Evolutionary conservation across 2,888 invertebrate genomes (phyloP).

Genomic region (Ichneumoninae sp.): DNA sequence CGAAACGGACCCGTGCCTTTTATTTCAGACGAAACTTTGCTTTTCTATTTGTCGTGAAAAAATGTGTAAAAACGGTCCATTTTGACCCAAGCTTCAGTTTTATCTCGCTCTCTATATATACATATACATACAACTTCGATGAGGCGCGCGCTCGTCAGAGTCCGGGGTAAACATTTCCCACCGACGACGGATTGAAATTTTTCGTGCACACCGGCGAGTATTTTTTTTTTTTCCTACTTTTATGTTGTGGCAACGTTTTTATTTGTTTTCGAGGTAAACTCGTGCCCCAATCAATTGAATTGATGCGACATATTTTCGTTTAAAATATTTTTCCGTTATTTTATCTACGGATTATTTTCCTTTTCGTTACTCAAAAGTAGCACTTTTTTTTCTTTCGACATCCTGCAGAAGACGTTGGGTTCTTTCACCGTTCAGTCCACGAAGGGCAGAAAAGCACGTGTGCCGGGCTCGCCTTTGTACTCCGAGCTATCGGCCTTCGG

Average conservation of each 20-base stretch:
- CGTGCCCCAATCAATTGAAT: constrained; percentile 3
- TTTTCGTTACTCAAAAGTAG: background rate
- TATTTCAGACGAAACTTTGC: too few species aligned
- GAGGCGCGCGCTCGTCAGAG: constrained; percentile 22
- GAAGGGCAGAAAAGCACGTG: constrained; percentile 38
- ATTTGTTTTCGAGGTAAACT: background rate
- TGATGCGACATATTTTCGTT: background rate
- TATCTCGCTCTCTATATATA: background rate
- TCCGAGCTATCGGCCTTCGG: constrained; percentile 50
- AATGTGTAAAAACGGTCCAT: too few species aligned
- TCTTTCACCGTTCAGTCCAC: constrained; percentile 58
- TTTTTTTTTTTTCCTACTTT: constrained; percentile 9
- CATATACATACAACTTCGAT: constrained; percentile 9
- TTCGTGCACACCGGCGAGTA: constrained; percentile 25
- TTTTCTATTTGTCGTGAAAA: too few species aligned
- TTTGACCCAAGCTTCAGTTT: too few species aligned
- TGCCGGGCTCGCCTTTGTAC: constrained; percentile 50
- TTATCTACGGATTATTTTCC: background rate
- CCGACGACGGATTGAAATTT: constrained; percentile 16
- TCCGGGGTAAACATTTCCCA: constrained; percentile 41
- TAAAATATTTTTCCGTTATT: background rate
- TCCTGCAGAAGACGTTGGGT: constrained; percentile 34
- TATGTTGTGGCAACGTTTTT: background rate
- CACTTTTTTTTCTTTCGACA: background rate
- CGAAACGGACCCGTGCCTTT: too few species aligned